These are phyloP conservation scores for Smittia aterrima DNA, from an alignment of 2,888 invertebrate species.

Conservation along the genomic window DNA sequence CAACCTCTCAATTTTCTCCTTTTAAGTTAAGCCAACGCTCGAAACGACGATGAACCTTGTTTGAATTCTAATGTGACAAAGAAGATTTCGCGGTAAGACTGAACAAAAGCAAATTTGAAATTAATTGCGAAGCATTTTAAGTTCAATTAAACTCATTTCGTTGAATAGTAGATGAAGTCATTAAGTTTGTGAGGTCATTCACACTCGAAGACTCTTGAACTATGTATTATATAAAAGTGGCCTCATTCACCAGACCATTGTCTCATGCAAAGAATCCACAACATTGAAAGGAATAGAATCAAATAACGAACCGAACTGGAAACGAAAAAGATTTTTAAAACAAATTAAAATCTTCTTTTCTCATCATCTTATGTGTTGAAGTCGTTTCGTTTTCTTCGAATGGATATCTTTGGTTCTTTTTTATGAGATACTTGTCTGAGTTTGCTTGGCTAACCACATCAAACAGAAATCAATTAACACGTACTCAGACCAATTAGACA, in stretches of 20 bases:
- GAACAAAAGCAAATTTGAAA: background rate
- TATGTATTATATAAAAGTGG: background rate
- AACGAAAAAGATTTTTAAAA: background rate
- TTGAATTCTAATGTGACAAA: background rate
- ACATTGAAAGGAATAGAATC: background rate
- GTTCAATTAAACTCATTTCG: background rate
- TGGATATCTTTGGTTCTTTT: background rate
- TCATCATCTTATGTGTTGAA: background rate
- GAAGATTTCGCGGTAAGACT: background rate
- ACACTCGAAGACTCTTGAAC: background rate
- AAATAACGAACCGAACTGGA: background rate
- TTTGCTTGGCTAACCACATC: background rate
- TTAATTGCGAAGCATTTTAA: background rate
- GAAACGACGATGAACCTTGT: background rate
- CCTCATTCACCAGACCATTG: background rate
- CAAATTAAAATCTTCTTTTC: background rate
- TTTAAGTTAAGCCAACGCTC: no score
- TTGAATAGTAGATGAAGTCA: no score
- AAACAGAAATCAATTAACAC: conserved; percentile 12
- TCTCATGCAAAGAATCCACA: background rate
- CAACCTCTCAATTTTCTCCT: no score
- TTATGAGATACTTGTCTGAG: background rate
- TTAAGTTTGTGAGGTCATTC: conserved; percentile 1
- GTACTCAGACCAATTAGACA: background rate
- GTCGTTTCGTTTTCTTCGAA: background rate